Evolutionary conservation across 2,797 vertebrate genomes (phyloP).

Genomic region (Lateolabrax maculatus): DNA sequence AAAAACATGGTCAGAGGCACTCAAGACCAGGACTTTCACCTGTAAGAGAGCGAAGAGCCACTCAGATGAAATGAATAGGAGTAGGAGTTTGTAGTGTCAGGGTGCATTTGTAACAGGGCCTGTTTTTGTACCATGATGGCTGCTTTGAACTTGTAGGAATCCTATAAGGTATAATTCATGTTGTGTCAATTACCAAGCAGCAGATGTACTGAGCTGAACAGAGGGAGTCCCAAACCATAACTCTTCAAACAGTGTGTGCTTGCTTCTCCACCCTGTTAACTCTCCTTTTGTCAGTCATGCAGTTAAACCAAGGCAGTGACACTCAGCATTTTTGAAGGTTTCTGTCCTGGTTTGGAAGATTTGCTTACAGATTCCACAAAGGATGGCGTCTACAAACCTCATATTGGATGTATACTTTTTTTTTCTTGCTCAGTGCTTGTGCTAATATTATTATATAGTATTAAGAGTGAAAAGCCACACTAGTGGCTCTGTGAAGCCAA

Average conservation of each 20-base stretch:
- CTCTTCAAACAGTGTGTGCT: constrained; percentile 64
- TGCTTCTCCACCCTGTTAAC: constrained; percentile 65
- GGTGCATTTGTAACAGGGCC: constrained; percentile 60
- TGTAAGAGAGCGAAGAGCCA: constrained; percentile 52
- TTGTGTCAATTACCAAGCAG: constrained; percentile 72
- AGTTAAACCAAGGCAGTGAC: constrained; percentile 55
- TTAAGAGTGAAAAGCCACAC: neutral
- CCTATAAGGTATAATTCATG: constrained; percentile 76
- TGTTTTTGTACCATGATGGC: constrained; percentile 62
- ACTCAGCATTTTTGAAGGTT: constrained; percentile 52
- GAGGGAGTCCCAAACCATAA: constrained; percentile 57
- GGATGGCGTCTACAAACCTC: constrained; percentile 27
- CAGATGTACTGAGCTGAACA: constrained; percentile 57
- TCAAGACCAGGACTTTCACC: constrained; percentile 51
- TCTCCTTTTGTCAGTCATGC: constrained; percentile 56
- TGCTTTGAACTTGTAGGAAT: constrained; percentile 72
- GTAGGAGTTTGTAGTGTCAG: constrained; percentile 67
- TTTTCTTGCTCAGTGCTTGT: constrained; percentile 1
- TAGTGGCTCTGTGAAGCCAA: neutral
- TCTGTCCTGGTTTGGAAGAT: constrained; percentile 58
- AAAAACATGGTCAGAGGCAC: constrained; percentile 48
- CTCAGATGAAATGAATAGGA: constrained; percentile 33
- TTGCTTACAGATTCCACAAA: constrained; percentile 43
- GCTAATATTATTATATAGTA: neutral
- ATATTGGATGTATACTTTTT: constrained; percentile 4